Percentiles rank a stretch among this genome's conserved stretches.
Evolutionary conservation across 2,888 invertebrate genomes (phyloP).

Genomic region (Cantharis flavilabris): DNA sequence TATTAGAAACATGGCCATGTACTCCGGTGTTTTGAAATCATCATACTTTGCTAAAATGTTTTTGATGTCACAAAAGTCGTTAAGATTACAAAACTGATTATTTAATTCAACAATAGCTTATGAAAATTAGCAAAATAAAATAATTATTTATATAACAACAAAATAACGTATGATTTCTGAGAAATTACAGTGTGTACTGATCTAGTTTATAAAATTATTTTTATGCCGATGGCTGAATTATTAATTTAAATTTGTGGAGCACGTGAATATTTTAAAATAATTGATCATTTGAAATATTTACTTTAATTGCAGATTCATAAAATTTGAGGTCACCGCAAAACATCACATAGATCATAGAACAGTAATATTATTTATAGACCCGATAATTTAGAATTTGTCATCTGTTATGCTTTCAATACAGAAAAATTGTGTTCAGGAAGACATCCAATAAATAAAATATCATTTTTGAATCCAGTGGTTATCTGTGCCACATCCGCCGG

Average conservation of each 20-base stretch:
- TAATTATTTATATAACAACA: background rate
- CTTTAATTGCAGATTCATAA: background rate
- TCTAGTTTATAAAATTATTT: background rate
- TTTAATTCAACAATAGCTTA: background rate
- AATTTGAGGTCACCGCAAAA: background rate
- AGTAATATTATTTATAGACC: background rate
- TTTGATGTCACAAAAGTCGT: background rate
- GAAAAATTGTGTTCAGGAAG: background rate
- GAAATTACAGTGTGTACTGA: background rate
- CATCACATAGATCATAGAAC: background rate
- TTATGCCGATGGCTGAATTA: background rate
- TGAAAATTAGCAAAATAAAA: background rate
- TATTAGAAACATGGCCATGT: background rate
- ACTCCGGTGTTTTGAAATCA: background rate
- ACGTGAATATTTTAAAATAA: background rate
- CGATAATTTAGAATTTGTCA: background rate
- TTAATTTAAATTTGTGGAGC: background rate
- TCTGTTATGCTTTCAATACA: background rate
- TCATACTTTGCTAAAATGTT: background rate
- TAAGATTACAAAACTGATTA: conserved; percentile 3
- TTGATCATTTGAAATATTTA: background rate
- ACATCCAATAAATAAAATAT: background rate
- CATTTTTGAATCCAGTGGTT: background rate
- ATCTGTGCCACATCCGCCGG: background rate
- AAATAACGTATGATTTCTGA: background rate